These are phyloP conservation scores for Drosophila micromelanica DNA, from an alignment of 1,140 invertebrate genomes.

Conservation along the genomic window DNA sequence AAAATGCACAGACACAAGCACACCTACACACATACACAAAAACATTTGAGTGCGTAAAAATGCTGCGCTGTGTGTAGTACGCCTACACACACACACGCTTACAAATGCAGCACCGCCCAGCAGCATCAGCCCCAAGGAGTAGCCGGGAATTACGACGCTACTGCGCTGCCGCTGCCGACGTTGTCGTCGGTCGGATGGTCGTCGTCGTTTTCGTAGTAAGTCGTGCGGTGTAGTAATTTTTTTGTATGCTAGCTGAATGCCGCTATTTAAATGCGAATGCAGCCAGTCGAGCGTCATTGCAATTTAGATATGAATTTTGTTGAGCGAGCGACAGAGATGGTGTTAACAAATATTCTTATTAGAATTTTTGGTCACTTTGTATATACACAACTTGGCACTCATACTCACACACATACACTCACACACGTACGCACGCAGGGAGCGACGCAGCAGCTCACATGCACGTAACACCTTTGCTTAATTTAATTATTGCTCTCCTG, in stretches of 20 bases:
- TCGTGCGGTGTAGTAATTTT: conserved; percentile 70
- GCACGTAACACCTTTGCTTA: conserved; percentile 73
- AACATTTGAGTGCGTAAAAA: conserved; percentile 60
- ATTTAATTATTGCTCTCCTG: conserved; percentile 76
- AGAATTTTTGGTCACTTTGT: conserved; percentile 71
- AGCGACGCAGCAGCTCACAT: conserved; percentile 50
- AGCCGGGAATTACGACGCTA: conserved; percentile 62
- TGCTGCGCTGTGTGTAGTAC: conserved; percentile 43
- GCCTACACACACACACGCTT: conserved; percentile 26
- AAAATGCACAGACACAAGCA: conserved; percentile 23
- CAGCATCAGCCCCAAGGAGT: conserved; percentile 46
- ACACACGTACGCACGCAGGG: conserved; percentile 14
- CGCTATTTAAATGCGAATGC: conserved; percentile 48
- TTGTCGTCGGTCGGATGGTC: conserved; percentile 30
- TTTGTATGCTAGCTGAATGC: conserved; percentile 33
- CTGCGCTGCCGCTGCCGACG: conserved; percentile 38
- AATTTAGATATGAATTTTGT: conserved; percentile 25
- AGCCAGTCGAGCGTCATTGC: conserved; percentile 31
- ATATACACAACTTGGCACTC: conserved; percentile 64
- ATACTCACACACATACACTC: conserved; percentile 18
- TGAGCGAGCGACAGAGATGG: conserved; percentile 14
- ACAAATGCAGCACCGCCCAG: conserved; percentile 14
- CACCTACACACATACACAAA: conserved; percentile 26
- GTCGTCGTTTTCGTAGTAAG: conserved; percentile 76
- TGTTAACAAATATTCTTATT: conserved; percentile 76